Base-by-base conservation (phyloP, 2,888 invertebrate genomes). In the Lycophotia porphyrea region DNA sequence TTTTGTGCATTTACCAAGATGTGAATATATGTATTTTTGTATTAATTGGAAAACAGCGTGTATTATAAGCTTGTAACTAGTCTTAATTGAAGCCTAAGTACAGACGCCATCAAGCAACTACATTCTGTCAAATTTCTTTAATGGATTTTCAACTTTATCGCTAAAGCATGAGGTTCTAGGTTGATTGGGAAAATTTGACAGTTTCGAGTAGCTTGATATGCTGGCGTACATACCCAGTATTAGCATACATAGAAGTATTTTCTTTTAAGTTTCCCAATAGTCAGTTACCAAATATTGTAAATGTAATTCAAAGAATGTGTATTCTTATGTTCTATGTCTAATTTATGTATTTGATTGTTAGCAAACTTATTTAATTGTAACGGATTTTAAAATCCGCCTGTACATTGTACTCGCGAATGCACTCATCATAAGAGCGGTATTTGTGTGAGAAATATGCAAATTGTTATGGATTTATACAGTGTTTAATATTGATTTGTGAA, bases 21-120 rank as follows among this genome's bases (percentile, higher is more conserved):
- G 39, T 73, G 49, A 61, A 74, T 73, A 72, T 52, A 5, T 44
- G 11, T 76, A 76, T 85, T 80, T 80, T 76, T 76, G 18, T 80
- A 85, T 68, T 42, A 5, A 21, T 49, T 71, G 24, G 13, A 27
- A 55, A 39, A 52, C 1, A 63, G 27, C 34, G 21, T 74, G 71
- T 71, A 58, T 63, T 27, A 65, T 36, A 70, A 24, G 55, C 47
- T 67, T 49, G 9, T 31, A 39, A 21, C 24, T 70, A 70, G 47
- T 67, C 61, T 44, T n/a, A 39, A 31, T 65, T 65, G 2, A 34
- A 68, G 61, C 5, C 2, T 2, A 78, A 55, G 8, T 8, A 47
- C 47, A 44, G 44, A 5, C 15, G 18, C 5, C 18, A 44, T 47
- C 5, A 21, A 47, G 7, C 47, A 7, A 21, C 7, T 47, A 21